Base-by-base conservation (phyloP, 2,888 invertebrate species). In the Tinea semifulvella region DNA sequence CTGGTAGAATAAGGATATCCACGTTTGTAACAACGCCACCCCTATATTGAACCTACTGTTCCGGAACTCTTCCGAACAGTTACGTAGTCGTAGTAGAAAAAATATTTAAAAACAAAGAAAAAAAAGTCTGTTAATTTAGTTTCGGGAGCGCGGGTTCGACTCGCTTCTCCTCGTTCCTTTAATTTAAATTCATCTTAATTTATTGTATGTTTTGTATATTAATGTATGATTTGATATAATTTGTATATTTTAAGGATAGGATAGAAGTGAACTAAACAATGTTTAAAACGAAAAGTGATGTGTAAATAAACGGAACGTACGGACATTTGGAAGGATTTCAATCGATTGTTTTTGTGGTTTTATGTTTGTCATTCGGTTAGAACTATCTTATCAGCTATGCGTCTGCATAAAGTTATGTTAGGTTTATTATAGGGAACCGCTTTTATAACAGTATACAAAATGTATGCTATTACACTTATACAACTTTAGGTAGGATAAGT, bases 231-330 rank as follows among this genome's bases (percentile, higher is more conserved):
- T n/a, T 40, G 16, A 38, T 40, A 22, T 22, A n/a, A 20, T 40
- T 40, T 19, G 22, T 40, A 20, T 19, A 20, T 40, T 40, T 40
- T 40, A 3, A 40, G 2, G 2, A 52, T 74, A 75, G 73, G 67
- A 58, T 72, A 74, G 65, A 56, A 50, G 52, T 61, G 51, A 74
- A 74, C 70, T 62, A 66, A 67, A 75, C 73, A 75, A 74, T 73
- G 74, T 44, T 76, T 31, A 75, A 76, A 73, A 31, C 31, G 47
- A 53, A 53, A 69, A 52, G 71, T 70, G 68, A 70, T 31, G 31
- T 31, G 31, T 31, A 31, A 2, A 31, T 31, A 31, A 31, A 31
- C 13, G 31, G 31, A 14, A 31, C 7, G 31, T 14, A 31, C 3
- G 11, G n/a, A 31, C 5, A 31, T 31, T 31, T 31, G 31, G 31